These are phyloP conservation scores for Molorchus minor DNA, from an alignment of 2,888 invertebrate species.

Conservation along the genomic window DNA sequence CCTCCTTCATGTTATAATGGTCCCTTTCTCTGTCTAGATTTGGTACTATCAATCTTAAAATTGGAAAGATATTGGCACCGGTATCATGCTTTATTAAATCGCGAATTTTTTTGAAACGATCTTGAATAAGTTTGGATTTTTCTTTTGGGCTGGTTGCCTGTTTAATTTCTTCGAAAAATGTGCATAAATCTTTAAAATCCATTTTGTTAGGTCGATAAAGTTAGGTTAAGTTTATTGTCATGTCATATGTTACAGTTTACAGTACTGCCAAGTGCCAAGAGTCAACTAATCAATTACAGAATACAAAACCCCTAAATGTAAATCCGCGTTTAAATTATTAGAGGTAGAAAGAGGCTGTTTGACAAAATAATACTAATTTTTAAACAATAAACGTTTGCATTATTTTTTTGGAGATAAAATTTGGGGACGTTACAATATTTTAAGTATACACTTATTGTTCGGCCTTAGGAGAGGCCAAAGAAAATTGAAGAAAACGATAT, in stretches of 20 bases:
- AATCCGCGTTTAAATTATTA: no score
- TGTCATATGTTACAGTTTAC: no score
- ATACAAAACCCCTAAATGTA: no score
- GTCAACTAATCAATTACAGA: no score
- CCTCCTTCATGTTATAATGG: slow-evolving; percentile 85
- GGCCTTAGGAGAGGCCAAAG: slow-evolving; percentile 41
- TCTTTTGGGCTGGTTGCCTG: slow-evolving; percentile 61
- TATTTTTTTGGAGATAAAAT: no score
- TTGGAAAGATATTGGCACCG: slow-evolving; percentile 68
- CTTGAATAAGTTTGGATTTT: slow-evolving; percentile 55
- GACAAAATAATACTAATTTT: no score
- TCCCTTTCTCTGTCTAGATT: slow-evolving; percentile 80
- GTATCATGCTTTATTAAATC: slow-evolving; percentile 29
- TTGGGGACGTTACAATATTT: no score
- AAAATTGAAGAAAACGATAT: slow-evolving; percentile 27
- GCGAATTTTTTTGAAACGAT: slow-evolving; percentile 61
- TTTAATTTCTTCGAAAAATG: slow-evolving; percentile 69
- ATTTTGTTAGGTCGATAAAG: slow-evolving; percentile 49
- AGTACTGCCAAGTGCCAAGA: no score
- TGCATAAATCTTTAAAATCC: slow-evolving; percentile 68
- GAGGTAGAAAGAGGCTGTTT: no score
- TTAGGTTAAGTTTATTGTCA: not conserved
- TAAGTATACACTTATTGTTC: no score
- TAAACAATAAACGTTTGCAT: no score
- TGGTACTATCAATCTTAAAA: slow-evolving; percentile 83